Percentiles rank a stretch among this genome's conserved stretches.
phyloP scores from a whole-genome alignment of 2,888 invertebrate species.

The Hofmannophila pseudospretella region DNA sequence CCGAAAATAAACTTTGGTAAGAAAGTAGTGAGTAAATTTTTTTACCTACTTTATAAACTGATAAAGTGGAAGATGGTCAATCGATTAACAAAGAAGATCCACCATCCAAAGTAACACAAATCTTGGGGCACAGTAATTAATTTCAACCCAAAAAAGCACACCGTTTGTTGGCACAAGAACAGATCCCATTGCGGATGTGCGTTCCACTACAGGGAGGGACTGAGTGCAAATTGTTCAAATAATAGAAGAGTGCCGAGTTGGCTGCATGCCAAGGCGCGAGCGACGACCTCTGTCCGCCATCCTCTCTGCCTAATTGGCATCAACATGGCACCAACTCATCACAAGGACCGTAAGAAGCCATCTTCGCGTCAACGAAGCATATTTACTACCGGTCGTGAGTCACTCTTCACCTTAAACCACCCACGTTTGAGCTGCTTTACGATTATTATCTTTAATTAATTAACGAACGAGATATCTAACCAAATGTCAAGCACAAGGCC shows the following conservation, averaged over 20 bases:
- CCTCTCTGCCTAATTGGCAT: conserved; percentile 36
- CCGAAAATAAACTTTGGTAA: too few relatives aligned
- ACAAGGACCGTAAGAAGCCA: conserved; percentile 17
- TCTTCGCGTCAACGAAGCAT: conserved; percentile 22
- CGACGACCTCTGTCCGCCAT: conserved; percentile 39
- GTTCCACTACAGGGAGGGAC: conserved; percentile 15
- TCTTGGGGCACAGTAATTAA: too few relatives aligned
- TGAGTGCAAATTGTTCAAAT: conserved; percentile 50
- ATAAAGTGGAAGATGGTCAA: too few relatives aligned
- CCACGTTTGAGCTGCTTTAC: conserved; percentile 23
- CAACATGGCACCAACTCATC: conserved; percentile 25
- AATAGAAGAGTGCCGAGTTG: conserved; percentile 48
- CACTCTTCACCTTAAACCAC: conserved; percentile 22
- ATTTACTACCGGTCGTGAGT: conserved; percentile 28
- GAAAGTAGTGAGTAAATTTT: too few relatives aligned
- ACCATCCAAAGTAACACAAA: too few relatives aligned
- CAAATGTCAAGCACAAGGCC: conserved; percentile 28
- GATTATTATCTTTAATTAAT: conserved; percentile 32
- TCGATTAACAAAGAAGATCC: too few relatives aligned
- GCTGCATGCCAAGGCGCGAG: conserved; percentile 43
- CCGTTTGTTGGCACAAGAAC: conserved; percentile 4
- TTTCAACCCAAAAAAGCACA: too few relatives aligned
- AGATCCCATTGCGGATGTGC: conserved; percentile 11
- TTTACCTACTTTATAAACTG: too few relatives aligned
- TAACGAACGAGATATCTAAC: conserved; percentile 33